Evolutionary conservation across 2,797 vertebrate species (phyloP), one percentile per base, ranked within the genome.

Genomic region (Pempheris klunzingeri): DNA sequence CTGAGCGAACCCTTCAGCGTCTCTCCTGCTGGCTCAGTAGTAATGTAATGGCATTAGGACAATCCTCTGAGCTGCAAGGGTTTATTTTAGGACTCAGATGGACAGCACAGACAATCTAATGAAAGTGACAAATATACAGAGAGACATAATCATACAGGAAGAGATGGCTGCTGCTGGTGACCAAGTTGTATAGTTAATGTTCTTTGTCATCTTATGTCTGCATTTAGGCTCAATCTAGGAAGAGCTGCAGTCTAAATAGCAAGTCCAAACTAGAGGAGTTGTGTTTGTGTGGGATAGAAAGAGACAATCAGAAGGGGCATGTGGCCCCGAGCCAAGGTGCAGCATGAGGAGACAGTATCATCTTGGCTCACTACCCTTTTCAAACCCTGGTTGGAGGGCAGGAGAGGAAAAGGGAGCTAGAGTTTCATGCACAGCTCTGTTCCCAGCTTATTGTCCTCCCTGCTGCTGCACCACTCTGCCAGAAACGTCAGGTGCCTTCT

Each of bases 21-120:
- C 53, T 66, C 59, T 84, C 59, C 74, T 87, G 85, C 88, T 89
- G 82, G 84, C 87, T 93, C 90, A 91, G 90, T 88, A 74, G 75
- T 73, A 88, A 83, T 82, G 63, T 92, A 92, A 94, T 91, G 84
- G 84, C 79, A 89, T 94, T 94, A 94, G 65, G 65, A 75, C 90
- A 94, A 95, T 94, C 93, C 92, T 84, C 81, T 90, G 81, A 90
- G 83, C 69, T 64, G 71, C 76, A 52, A 60, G 7, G 75, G 90
- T 87, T n/a, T 92, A 92, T 93, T 95, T 92, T 88, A 75, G 82
- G 86, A 80, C 71, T 81, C 39, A 46, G 44, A 28, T 63, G 30
- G 66, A 46, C 76, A 36, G 82, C 60, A 58, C 38, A 80, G 54
- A 70, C 58, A 65, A 84, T 81, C 65, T 71, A 72, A 79, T 74